Conservation (phyloP, 2,888 invertebrate species). For the Eilema caniola region DNA sequence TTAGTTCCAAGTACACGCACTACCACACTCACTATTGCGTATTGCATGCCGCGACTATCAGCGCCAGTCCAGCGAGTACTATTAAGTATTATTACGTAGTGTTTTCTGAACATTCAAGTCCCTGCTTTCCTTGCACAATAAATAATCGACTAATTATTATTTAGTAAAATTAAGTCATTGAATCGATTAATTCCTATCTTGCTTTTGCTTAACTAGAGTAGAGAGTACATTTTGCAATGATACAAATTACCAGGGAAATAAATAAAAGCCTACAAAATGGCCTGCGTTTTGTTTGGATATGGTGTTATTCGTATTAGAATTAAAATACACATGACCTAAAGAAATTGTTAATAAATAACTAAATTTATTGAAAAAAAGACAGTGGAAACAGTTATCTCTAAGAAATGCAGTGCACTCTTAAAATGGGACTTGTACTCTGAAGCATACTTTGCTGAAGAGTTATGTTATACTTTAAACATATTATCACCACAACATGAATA, state of each 20-base stretch:
- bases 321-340: slow-evolving; percentile 14
- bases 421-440: slow-evolving; percentile 23
- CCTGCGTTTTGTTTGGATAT: slow-evolving; percentile 53
- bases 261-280: slow-evolving; percentile 51
- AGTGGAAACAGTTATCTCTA: not conserved
- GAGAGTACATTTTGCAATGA: too few relatives aligned
- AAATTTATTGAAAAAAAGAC: slow-evolving; percentile 13
- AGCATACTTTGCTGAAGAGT: slow-evolving; percentile 26
- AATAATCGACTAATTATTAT: too few relatives aligned
- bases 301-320: slow-evolving; percentile 17
- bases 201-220: too few relatives aligned
- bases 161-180: too few relatives aligned
- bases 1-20: too few relatives aligned
- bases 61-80: too few relatives aligned
- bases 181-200: too few relatives aligned
- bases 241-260: slow-evolving; percentile 12
- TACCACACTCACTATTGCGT: too few relatives aligned
- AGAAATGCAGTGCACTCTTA: slow-evolving; percentile 13
- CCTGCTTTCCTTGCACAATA: too few relatives aligned
- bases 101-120: too few relatives aligned
- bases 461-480: slow-evolving; percentile 7
- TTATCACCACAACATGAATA: slow-evolving; percentile 65
- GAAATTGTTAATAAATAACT: not conserved
- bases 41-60: too few relatives aligned
- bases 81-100: too few relatives aligned